Conservation (phyloP, 2,113 vertebrate genomes). For the Cranoglanis bouderius region DNA sequence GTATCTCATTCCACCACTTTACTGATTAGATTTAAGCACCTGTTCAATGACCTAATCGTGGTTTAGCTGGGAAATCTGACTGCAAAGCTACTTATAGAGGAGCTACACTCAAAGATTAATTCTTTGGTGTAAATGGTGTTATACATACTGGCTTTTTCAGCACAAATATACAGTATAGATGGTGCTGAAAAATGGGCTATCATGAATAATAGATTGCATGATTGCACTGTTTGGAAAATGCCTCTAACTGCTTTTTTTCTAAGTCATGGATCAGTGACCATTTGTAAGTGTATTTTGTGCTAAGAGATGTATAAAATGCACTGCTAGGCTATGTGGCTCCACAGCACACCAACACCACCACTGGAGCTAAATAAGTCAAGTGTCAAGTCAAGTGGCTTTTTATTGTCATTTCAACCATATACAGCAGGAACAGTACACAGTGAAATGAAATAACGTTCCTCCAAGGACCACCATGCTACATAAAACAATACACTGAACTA, state of each 20-base stretch:
- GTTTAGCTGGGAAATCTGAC: slow-evolving; percentile 44
- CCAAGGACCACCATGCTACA: no score
- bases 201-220: background rate
- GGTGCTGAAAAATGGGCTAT: background rate
- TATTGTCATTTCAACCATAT: no score
- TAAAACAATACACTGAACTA: no score
- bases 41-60: slow-evolving; percentile 43
- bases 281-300: background rate
- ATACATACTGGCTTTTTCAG: background rate
- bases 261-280: background rate
- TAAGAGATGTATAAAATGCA: background rate
- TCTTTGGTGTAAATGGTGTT: slow-evolving; percentile 16
- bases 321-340: background rate
- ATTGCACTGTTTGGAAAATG: background rate
- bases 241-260: background rate
- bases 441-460: no score
- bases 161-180: background rate
- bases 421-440: no score
- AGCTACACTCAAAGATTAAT: slow-evolving; percentile 26
- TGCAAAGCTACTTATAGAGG: slow-evolving; percentile 35
- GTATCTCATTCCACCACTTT: slow-evolving; percentile 50
- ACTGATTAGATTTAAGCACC: slow-evolving; percentile 45
- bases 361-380: background rate
- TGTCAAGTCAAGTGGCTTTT: no score
- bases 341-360: background rate